phyloP scores from a whole-genome alignment of 1,140 invertebrate species.

The Teleopsis dalmanni region DNA sequence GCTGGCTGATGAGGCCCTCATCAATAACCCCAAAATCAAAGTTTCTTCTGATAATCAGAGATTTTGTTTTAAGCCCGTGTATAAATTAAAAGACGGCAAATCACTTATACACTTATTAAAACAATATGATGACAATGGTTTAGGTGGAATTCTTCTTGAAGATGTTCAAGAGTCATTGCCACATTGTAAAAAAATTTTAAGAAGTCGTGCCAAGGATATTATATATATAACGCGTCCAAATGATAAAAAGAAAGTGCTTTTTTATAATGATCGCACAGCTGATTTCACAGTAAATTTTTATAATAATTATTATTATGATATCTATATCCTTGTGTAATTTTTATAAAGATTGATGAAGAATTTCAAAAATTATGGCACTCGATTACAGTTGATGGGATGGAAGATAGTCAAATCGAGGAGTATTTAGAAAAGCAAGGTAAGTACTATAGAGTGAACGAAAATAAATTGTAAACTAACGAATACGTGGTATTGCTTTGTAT shows the following conservation, averaged over 20 bases:
- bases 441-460: neutral
- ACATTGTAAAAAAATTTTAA: constrained; percentile 84
- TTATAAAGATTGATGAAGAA: constrained; percentile 78
- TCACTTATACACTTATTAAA: too few species aligned
- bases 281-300: constrained; percentile 59
- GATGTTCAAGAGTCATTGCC: constrained; percentile 94
- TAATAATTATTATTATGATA: neutral
- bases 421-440: constrained; percentile 90
- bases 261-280: constrained; percentile 90
- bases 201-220: constrained; percentile 67
- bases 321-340: constrained; percentile 28
- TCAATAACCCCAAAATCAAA: constrained; percentile 91
- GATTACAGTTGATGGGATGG: constrained; percentile 92
- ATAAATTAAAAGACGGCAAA: too few species aligned
- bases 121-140: too few species aligned
- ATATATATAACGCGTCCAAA: constrained; percentile 75
- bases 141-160: too few species aligned
- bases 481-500: too few species aligned
- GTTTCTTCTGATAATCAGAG: constrained; percentile 59
- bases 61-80: too few species aligned
- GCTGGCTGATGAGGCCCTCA: constrained; percentile 76
- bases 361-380: constrained; percentile 93
- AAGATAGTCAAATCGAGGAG: constrained; percentile 97
- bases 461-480: neutral
- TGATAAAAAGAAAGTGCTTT: constrained; percentile 95